Evolutionary conservation across 2,797 vertebrate species (phyloP).

Genomic region (Neosilurus mollespiculum): DNA sequence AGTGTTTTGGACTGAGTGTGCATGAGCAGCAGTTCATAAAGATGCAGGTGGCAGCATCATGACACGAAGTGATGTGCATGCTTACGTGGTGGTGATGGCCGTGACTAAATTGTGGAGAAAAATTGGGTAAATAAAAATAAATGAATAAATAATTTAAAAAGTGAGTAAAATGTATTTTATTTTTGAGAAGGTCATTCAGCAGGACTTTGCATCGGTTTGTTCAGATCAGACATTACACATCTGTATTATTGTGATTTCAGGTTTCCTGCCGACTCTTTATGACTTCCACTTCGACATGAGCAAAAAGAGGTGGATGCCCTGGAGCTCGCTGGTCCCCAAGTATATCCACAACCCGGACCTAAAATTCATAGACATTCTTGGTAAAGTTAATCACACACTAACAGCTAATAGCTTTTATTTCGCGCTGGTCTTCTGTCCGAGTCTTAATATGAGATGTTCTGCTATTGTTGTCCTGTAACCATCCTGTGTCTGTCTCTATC

Average conservation of each 20-base stretch:
- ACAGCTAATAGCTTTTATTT: too few species aligned
- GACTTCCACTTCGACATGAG: slow-evolving; percentile 90
- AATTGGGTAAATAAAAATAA: too few species aligned
- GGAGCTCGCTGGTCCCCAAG: slow-evolving; percentile 82
- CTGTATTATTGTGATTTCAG: slow-evolving; percentile 64
- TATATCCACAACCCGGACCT: slow-evolving; percentile 78
- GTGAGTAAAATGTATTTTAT: background rate
- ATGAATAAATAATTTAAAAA: background rate
- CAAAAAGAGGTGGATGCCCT: slow-evolving; percentile 82
- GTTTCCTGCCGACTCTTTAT: slow-evolving; percentile 85
- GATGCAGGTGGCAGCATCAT: too few species aligned
- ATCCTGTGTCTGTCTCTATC: slow-evolving; percentile 29
- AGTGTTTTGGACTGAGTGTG: too few species aligned
- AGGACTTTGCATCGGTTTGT: background rate
- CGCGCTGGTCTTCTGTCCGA: background rate
- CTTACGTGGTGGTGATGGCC: too few species aligned
- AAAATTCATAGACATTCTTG: slow-evolving; percentile 89
- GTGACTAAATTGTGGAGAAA: too few species aligned
- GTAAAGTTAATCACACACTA: slow-evolving; percentile 65
- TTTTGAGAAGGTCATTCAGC: background rate
- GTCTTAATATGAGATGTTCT: too few species aligned
- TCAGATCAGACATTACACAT: background rate
- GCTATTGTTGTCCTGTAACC: background rate
- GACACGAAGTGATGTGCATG: too few species aligned
- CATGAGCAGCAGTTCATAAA: too few species aligned